Evolutionary conservation across 2,797 vertebrate genomes (phyloP).

Genomic region (Phalanger gymnotis): DNA sequence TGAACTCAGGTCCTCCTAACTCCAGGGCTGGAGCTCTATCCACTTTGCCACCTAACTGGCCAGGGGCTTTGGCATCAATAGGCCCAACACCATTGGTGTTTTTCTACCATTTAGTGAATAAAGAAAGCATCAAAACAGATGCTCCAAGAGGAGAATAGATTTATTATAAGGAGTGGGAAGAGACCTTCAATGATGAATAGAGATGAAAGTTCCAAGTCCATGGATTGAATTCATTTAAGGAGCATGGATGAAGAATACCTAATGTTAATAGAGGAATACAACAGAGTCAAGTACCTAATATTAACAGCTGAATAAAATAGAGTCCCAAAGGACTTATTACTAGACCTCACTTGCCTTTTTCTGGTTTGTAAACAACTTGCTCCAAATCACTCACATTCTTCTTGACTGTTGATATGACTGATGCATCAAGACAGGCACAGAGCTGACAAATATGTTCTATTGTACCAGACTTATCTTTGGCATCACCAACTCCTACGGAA

Average conservation of each 20-base stretch:
- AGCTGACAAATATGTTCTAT: slow-evolving; percentile 84
- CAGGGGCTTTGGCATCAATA: background rate
- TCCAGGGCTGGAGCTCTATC: too few species aligned
- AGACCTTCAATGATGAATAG: too few species aligned
- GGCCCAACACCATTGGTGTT: background rate
- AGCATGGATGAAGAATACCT: slow-evolving; percentile 2
- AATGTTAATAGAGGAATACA: too few species aligned
- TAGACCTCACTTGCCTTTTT: slow-evolving; percentile 81
- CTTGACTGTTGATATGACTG: slow-evolving; percentile 85
- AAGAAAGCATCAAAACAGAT: too few species aligned
- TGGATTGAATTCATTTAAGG: background rate
- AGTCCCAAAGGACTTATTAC: background rate
- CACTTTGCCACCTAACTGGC: too few species aligned
- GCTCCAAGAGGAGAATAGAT: too few species aligned
- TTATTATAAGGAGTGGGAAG: too few species aligned
- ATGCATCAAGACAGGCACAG: slow-evolving; percentile 85
- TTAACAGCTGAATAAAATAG: background rate
- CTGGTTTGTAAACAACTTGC: slow-evolving; percentile 81
- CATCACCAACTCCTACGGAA: slow-evolving; percentile 86
- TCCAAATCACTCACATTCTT: slow-evolving; percentile 83
- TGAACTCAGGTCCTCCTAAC: too few species aligned
- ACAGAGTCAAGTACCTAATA: too few species aligned
- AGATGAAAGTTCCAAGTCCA: too few species aligned
- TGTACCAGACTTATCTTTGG: slow-evolving; percentile 77
- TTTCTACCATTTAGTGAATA: too few species aligned